Evolutionary conservation across 2,113 vertebrate species (phyloP).

Genomic region (Barbus barbus): DNA sequence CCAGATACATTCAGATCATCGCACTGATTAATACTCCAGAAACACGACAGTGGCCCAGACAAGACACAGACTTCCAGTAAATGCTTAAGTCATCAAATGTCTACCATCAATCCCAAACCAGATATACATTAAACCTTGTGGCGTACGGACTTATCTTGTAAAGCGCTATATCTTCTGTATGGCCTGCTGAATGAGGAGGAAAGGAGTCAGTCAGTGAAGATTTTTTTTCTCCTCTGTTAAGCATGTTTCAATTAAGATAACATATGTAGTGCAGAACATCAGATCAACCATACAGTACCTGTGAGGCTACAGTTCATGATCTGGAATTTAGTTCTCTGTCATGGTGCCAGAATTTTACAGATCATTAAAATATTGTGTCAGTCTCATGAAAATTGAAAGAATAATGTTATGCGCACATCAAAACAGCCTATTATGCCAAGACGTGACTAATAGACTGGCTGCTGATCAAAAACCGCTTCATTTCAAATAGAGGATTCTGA

Average conservation of each 20-base stretch:
- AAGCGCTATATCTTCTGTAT: slow-evolving; percentile 15
- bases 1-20: slow-evolving; percentile 38
- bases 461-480: not conserved
- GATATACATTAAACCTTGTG: slow-evolving; percentile 20
- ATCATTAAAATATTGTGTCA: not conserved
- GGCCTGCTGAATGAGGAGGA: not conserved
- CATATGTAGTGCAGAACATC: not conserved
- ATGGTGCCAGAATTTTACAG: not conserved
- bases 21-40: slow-evolving; percentile 10
- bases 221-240: slow-evolving; percentile 10
- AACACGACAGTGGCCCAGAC: slow-evolving; percentile 34
- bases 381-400: not conserved
- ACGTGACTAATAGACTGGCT: not conserved
- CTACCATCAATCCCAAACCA: slow-evolving; percentile 12
- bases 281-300: not conserved
- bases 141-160: slow-evolving; percentile 13
- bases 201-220: not conserved
- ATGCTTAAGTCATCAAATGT: slow-evolving; percentile 29
- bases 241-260: not conserved
- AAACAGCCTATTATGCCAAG: not conserved
- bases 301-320: not conserved
- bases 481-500: not conserved
- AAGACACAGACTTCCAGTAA: slow-evolving; percentile 34
- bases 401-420: not conserved
- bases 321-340: not conserved